phyloP scores from a whole-genome alignment of 2,113 vertebrate species.

The Rhombomys opimus region DNA sequence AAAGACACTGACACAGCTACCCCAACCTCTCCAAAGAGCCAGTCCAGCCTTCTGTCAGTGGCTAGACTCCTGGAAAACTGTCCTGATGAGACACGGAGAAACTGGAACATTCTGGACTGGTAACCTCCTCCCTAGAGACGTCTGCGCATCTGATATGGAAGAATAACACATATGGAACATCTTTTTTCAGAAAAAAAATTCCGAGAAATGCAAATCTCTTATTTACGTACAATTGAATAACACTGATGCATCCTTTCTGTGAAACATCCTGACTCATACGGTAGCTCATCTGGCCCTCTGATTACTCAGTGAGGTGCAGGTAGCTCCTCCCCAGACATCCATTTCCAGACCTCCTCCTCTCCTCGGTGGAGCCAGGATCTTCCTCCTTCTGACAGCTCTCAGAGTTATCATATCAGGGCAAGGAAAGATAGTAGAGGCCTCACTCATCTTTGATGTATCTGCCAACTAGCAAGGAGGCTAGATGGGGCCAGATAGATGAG shows the following conservation, averaged over 20 bases:
- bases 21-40: background rate
- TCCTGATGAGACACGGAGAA: background rate
- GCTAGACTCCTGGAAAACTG: background rate
- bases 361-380: background rate
- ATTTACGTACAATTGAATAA: background rate
- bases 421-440: background rate
- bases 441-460: background rate
- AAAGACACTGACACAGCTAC: background rate
- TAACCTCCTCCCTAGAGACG: background rate
- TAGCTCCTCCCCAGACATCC: too few species aligned
- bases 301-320: background rate
- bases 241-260: background rate
- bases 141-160: too few species aligned
- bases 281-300: background rate
- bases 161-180: background rate
- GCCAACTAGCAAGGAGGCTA: background rate
- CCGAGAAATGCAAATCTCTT: background rate
- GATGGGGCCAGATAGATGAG: fast-evolving
- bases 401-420: background rate
- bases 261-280: background rate
- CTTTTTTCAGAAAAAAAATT: background rate
- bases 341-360: background rate
- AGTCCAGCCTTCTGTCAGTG: background rate
- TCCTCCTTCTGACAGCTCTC: background rate
- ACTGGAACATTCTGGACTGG: background rate